A percentile compares a stretch with the other conserved stretches of the same genome.
phyloP scores from a whole-genome alignment of 1,140 invertebrate genomes.

The Calliphora vicina region DNA sequence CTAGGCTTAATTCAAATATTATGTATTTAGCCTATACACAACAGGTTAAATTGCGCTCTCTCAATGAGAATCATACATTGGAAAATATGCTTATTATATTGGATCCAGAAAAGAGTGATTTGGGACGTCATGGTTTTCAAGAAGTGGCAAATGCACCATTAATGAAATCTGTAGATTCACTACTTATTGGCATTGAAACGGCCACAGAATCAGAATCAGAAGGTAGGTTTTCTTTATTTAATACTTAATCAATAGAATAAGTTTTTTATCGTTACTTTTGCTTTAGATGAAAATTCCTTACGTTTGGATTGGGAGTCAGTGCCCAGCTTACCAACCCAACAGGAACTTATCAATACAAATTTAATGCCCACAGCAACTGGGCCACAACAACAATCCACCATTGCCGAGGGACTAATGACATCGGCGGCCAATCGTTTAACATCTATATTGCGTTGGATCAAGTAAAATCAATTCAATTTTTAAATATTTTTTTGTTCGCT shows the following conservation, averaged over 20 bases:
- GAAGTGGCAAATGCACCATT: conserved; percentile 56
- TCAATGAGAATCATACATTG: conserved; percentile 76
- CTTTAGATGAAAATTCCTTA: conserved; percentile 69
- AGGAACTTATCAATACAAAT: conserved; percentile 51
- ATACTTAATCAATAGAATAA: too few relatives aligned
- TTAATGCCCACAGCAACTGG: conserved; percentile 60
- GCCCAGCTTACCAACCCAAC: conserved; percentile 61
- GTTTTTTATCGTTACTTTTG: neutral
- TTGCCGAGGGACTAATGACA: conserved; percentile 71
- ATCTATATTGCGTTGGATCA: conserved; percentile 69
- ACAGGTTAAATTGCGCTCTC: conserved; percentile 70
- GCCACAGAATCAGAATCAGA: conserved; percentile 74
- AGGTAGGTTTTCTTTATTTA: conserved; percentile 40
- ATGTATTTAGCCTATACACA: conserved; percentile 83
- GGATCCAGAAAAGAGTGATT: conserved; percentile 70
- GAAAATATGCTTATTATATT: conserved; percentile 78
- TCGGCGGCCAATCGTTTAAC: conserved; percentile 72
- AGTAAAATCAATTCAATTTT: conserved; percentile 40
- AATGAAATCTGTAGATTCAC: conserved; percentile 68
- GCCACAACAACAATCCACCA: conserved; percentile 67
- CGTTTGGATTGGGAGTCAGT: conserved; percentile 76
- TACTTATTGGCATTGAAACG: conserved; percentile 69
- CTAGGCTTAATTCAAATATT: conserved; percentile 82
- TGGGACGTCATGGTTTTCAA: conserved; percentile 68
- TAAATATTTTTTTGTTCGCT: conserved; percentile 12